These are phyloP conservation scores for Characodon lateralis DNA, from an alignment of 2,797 vertebrate genomes.

Conservation along the genomic window DNA sequence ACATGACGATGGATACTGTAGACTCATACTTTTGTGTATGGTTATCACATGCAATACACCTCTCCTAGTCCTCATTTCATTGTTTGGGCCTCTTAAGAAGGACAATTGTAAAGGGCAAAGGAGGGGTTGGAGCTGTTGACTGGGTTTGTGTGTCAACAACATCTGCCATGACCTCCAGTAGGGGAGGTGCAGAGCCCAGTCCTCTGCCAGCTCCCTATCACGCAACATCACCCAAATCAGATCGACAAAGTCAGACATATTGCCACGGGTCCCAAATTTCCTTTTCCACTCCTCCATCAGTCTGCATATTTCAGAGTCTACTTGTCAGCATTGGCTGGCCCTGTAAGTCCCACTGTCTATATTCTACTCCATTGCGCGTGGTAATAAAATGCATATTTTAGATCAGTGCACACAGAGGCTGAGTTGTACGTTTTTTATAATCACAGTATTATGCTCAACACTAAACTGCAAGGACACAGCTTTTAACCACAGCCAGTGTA, in stretches of 20 bases:
- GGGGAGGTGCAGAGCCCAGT: constrained; percentile 31
- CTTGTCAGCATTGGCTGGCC: constrained; percentile 24
- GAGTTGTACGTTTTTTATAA: constrained; percentile 4
- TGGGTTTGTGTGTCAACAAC: constrained; percentile 28
- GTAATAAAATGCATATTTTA: constrained; percentile 30
- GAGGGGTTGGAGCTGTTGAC: constrained; percentile 4
- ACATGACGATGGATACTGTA: neutral
- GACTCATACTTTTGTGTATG: neutral
- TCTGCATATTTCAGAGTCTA: constrained; percentile 47
- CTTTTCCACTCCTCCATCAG: constrained; percentile 49
- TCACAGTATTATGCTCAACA: neutral
- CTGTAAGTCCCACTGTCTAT: constrained; percentile 27
- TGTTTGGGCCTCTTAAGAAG: constrained; percentile 16
- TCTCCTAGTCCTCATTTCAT: constrained; percentile 2
- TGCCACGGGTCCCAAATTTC: constrained; percentile 57
- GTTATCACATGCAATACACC: neutral
- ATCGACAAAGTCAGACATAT: constrained; percentile 58
- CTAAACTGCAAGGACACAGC: neutral
- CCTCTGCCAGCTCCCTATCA: constrained; percentile 63
- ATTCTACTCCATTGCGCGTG: constrained; percentile 13
- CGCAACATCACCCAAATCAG: constrained; percentile 63
- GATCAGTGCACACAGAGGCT: neutral
- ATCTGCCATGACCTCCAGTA: constrained; percentile 47
- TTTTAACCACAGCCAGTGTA: neutral
- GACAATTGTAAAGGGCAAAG: constrained; percentile 7